These are phyloP conservation scores for Furcula furcula DNA, from an alignment of 2,888 invertebrate species.

Conservation along the genomic window DNA sequence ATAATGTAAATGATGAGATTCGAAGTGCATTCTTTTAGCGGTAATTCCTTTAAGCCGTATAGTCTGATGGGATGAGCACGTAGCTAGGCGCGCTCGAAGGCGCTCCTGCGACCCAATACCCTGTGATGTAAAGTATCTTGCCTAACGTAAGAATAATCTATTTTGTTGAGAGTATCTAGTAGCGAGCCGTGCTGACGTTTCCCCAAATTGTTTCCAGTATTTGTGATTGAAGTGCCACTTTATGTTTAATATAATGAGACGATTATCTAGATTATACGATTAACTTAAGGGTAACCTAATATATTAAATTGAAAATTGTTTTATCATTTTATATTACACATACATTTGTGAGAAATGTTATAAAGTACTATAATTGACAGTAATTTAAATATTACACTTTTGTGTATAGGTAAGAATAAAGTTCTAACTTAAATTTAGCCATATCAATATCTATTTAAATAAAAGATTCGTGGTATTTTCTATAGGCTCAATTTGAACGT, in stretches of 20 bases:
- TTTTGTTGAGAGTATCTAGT: conserved; percentile 63
- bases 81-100: conserved; percentile 33
- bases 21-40: conserved; percentile 80
- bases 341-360: conserved; percentile 82
- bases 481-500: conserved; percentile 82
- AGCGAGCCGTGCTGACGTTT: conserved; percentile 71
- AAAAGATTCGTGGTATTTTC: conserved; percentile 82
- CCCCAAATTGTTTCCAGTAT: conserved; percentile 87
- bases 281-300: conserved; percentile 82
- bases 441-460: conserved; percentile 82
- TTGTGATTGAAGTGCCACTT: conserved; percentile 91
- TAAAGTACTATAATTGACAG: conserved; percentile 80
- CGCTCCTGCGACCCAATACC: conserved; percentile 26
- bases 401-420: conserved; percentile 81
- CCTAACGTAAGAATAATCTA: conserved; percentile 76
- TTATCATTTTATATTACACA: conserved; percentile 83
- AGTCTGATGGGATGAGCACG: conserved; percentile 69
- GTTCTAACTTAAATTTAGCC: conserved; percentile 82
- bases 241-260: conserved; percentile 86
- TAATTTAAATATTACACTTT: conserved; percentile 81
- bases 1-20: conserved; percentile 78
- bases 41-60: conserved; percentile 77
- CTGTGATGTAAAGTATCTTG: conserved; percentile 77
- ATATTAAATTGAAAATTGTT: conserved; percentile 82
- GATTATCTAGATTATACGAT: conserved; percentile 83